Evolutionary conservation across 1,140 invertebrate genomes (phyloP).

Genomic region (Heliothis subflexa): DNA sequence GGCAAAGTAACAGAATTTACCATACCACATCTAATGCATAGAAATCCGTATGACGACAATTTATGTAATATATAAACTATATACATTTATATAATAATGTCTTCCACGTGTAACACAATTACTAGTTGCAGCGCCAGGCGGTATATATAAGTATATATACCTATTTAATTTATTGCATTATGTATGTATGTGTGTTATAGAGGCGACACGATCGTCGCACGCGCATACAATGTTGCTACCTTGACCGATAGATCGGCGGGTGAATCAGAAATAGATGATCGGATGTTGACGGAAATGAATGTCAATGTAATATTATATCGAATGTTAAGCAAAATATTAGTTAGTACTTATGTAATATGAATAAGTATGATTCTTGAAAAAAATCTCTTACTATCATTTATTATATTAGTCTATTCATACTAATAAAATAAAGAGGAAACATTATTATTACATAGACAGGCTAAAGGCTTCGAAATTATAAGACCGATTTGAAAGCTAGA

Average conservation of each 20-base stretch:
- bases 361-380: too few species aligned
- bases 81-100: background rate
- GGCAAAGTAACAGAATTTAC: background rate
- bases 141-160: too few species aligned
- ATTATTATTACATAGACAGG: too few species aligned
- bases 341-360: too few species aligned
- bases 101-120: conserved; percentile 25
- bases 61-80: conserved; percentile 10
- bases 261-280: conserved; percentile 44
- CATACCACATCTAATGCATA: background rate
- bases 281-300: conserved; percentile 28
- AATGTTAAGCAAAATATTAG: background rate
- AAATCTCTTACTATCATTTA: too few species aligned
- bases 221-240: conserved; percentile 27
- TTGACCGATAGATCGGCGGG: conserved; percentile 31
- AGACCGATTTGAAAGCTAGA: too few species aligned
- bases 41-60: background rate
- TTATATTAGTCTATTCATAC: too few species aligned
- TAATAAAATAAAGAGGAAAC: too few species aligned
- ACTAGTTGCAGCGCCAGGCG: background rate
- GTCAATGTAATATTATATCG: background rate
- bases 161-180: background rate
- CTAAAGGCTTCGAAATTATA: too few species aligned
- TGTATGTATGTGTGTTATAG: background rate
- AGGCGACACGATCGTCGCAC: background rate